Base-by-base conservation (phyloP, 2,888 invertebrate species). In the Scaptomyza reducta region DNA sequence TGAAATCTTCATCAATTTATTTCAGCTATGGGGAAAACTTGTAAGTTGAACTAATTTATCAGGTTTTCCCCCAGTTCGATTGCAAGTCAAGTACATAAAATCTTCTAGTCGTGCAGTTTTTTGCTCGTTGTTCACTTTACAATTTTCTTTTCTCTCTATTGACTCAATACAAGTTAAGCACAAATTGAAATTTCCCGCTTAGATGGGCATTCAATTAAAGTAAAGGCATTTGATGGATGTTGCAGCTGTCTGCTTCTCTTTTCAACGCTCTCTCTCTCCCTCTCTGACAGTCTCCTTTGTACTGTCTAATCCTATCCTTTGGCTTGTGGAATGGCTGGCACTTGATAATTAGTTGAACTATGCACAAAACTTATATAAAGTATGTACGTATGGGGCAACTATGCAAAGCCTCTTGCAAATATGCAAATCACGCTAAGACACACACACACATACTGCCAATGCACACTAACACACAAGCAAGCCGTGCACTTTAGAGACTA, bases 331-430 rank as follows among this genome's bases (percentile, higher is more conserved):
- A 14, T 27, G 40, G 13, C 14, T 29, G 47, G 45, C 44, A 33
- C n/a, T 59, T 42, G 33, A 56, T 69, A 82, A 81, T 77, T 77
- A 78, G 75, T 57, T 74, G n/a, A 71, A 57, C 71, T 74, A 74
- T 74, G 70, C 60, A 42, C 47, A 41, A 77, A 63, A 61, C 68
- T 59, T 71, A 60, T 27, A 27, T 27, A 6, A 2, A n/a, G 22
- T 3, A 22, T 22, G 13, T 6, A 11, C 11, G 14, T 18, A 38
- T 49, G 55, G 54, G 51, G 74, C 42, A 76, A 74, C 63, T 78
- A 60, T 78, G 62, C 75, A 54, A 49, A 66, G 44, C 41, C 74
- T 58, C 13, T 68, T 29, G n/a, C 16, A 72, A 77, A 59, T 74
- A 73, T 67, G 70, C 61, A 62, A 55, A 65, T 59, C 70, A 54